Conservation (phyloP, 2,888 invertebrate species). For the Tenthredo mesomela region DNA sequence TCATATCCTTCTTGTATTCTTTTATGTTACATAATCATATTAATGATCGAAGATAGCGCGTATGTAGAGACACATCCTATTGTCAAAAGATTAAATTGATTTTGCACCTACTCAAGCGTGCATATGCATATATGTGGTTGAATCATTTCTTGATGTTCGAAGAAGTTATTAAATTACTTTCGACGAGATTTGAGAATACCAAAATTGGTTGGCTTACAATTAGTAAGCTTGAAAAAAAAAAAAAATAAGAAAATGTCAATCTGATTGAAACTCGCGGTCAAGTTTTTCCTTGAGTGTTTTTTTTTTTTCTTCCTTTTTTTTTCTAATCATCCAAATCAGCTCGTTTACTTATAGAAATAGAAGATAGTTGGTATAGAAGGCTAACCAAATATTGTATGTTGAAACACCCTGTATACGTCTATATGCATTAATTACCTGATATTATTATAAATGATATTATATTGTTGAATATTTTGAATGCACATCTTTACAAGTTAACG, state of each 20-base stretch:
- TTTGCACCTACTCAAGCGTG: no score
- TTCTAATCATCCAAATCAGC: neutral
- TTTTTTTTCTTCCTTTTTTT: neutral
- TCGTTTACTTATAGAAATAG: neutral
- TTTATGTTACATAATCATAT: neutral
- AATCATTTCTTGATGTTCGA: neutral
- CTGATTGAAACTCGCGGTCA: neutral
- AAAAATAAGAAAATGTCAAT: neutral
- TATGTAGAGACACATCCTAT: neutral
- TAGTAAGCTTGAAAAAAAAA: neutral
- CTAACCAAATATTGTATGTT: neutral
- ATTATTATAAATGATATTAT: slow-evolving; percentile 52
- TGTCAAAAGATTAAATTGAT: neutral
- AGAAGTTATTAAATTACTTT: neutral
- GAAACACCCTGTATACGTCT: slow-evolving; percentile 36
- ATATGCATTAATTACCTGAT: slow-evolving; percentile 53
- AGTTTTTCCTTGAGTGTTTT: neutral
- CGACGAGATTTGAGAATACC: neutral
- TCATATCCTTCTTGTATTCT: neutral
- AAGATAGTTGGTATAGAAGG: neutral
- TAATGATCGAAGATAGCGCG: neutral
- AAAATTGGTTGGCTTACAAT: neutral
- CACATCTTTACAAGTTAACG: slow-evolving; percentile 54
- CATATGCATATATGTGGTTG: no score
- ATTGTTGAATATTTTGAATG: slow-evolving; percentile 56